Evolutionary conservation across 2,113 vertebrate genomes (phyloP), one percentile per base, ranked within the genome.

Genomic region (Passer domesticus): DNA sequence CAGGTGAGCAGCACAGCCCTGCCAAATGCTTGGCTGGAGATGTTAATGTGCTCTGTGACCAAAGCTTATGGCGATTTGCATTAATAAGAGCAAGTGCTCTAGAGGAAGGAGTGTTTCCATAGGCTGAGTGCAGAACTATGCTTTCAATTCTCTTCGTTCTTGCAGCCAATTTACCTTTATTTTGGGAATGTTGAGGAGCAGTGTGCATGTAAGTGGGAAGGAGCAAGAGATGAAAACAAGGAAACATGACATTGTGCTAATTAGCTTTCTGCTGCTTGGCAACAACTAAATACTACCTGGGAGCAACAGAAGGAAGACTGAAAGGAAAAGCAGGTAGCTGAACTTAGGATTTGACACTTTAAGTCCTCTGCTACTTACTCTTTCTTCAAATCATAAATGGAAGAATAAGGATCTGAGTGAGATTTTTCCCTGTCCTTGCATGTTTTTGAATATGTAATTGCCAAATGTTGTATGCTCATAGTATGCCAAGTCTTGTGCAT

Each of bases 241-340:
- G 77, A 94, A 96, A 91, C 47, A 72, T 59, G 80, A 81, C 66
- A 56, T 60, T 52, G 89, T 19, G 47, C 59, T 91, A 52, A 91
- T 84, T 81, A 79, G 28, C 16, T 76, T 23, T 89, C 46, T 92
- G 89, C 87, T 91, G 84, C 91, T 92, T 89, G 78, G 87, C 93
- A 95, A 95, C 80, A 68, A 60, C 46, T 47, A 92, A 74, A 59
- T 68, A 82, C 47, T 72, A 52, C 58, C 81, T 89, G 62, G 24
- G 52, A 86, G 59, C 49, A 67, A 55, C 20, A 64, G 27, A 44
- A 91, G 31, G 33, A 55, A 63, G 66, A 47, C 39, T 43, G 55
- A 89, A 89, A 92, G 60, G 64, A 75, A 77, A 80, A 84, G 44
- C 58, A 83, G 27, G 62, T 67, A 81, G 69, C 80, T 81, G 56